Conservation (phyloP, 2,888 invertebrate species). For the Eristalinus aeneus region DNA sequence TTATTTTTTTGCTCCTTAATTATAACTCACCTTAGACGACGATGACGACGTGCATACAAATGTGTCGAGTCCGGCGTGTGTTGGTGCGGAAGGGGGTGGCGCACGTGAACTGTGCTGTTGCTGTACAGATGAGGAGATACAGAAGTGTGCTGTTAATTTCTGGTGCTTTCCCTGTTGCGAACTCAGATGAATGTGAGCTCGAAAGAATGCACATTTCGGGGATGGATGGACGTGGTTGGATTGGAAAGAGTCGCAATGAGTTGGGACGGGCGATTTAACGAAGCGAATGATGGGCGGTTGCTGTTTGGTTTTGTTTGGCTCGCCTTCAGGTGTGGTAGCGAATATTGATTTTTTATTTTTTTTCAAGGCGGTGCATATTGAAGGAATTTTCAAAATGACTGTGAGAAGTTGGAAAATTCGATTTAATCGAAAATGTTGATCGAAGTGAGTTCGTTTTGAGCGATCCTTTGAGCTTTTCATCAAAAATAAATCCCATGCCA, state of each 20-base stretch:
- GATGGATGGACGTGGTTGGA: background rate
- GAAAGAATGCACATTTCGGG: background rate
- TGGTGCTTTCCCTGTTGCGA: background rate
- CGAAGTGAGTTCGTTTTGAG: no score
- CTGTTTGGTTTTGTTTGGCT: background rate
- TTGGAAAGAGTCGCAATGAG: background rate
- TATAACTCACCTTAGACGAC: constrained; percentile 42
- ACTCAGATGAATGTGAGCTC: background rate
- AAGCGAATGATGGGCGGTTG: background rate
- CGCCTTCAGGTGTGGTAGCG: background rate
- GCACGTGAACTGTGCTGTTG: background rate
- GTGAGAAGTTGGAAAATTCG: no score
- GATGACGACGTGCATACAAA: constrained; percentile 1
- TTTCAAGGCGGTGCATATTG: no score
- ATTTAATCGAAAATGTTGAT: no score
- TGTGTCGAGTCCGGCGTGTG: background rate
- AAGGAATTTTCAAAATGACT: no score
- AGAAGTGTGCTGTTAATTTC: constrained; percentile 38
- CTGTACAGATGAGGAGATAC: background rate
- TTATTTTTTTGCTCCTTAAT: constrained; percentile 30
- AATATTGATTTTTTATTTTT: background rate
- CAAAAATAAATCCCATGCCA: no score
- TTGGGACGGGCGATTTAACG: background rate
- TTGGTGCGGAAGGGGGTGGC: background rate
- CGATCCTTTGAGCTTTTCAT: no score